Conservation (phyloP, 2,888 invertebrate species). For the Linnaemya tessellans region DNA sequence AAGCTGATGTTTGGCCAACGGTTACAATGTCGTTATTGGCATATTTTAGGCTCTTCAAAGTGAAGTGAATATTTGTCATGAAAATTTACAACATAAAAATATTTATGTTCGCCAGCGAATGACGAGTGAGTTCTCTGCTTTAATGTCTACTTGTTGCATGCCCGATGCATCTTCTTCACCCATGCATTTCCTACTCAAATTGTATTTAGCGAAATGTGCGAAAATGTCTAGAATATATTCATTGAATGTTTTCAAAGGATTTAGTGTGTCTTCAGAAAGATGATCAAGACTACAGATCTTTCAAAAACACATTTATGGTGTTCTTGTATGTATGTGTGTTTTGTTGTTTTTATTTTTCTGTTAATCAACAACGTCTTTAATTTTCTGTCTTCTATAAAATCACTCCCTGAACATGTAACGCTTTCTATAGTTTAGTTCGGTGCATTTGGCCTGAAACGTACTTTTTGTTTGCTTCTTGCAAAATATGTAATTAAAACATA, state of each 20-base stretch:
- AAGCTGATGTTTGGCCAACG: constrained; percentile 63
- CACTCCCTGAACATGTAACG: constrained; percentile 13
- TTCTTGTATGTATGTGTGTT: background rate
- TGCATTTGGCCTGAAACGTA: background rate
- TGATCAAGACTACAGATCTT: constrained; percentile 39
- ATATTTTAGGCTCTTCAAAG: constrained; percentile 70
- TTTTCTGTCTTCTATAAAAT: constrained; percentile 5
- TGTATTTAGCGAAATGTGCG: constrained; percentile 27
- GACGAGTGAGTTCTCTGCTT: constrained; percentile 43
- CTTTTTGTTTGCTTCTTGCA: constrained; percentile 17
- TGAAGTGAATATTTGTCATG: constrained; percentile 72
- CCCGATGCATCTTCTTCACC: constrained; percentile 1
- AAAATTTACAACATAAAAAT: constrained; percentile 70
- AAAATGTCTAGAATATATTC: constrained; percentile 56
- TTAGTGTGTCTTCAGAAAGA: constrained; percentile 41
- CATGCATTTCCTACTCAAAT: background rate
- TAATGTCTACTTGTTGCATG: constrained; percentile 30
- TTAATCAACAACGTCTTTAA: background rate
- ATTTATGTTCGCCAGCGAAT: constrained; percentile 66
- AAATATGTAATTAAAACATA: constrained; percentile 69
- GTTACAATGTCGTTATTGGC: constrained; percentile 71
- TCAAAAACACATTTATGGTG: constrained; percentile 26
- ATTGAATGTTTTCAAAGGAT: constrained; percentile 38
- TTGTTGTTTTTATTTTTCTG: background rate
- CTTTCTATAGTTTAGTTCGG: constrained; percentile 2